phyloP scores from a whole-genome alignment of 2,888 invertebrate species.

The Augochlorella aurata region DNA sequence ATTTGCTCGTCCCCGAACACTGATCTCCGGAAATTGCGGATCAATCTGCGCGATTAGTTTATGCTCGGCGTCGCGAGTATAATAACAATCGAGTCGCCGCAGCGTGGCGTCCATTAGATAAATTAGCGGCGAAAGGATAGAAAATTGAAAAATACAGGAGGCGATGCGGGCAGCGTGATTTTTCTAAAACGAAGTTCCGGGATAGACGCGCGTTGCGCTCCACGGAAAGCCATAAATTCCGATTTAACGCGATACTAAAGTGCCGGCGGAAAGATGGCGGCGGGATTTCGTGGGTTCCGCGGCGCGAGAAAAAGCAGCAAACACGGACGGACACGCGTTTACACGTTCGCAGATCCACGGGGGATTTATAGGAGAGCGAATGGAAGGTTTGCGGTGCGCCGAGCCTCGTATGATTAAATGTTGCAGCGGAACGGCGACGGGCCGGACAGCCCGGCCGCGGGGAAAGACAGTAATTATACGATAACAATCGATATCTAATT shows the following conservation, averaged over 20 bases:
- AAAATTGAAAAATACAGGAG: background rate
- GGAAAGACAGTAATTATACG: slow-evolving; percentile 41
- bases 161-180: slow-evolving; percentile 1
- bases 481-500: slow-evolving; percentile 29
- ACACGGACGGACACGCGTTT: background rate
- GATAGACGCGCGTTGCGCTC: background rate
- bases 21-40: background rate
- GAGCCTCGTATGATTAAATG: slow-evolving; percentile 5
- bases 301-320: background rate
- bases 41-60: background rate
- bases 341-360: too few relatives aligned
- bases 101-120: too few relatives aligned
- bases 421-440: background rate
- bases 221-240: slow-evolving; percentile 30
- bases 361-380: background rate
- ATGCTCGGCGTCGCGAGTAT: background rate
- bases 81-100: background rate
- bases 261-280: slow-evolving; percentile 20
- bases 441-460: background rate
- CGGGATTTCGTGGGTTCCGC: slow-evolving; percentile 10
- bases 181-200: background rate
- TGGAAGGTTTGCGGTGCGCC: background rate
- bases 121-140: too few relatives aligned
- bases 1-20: background rate
- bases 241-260: slow-evolving; percentile 41